Conservation (phyloP, 2,797 vertebrate species). For the Platyrinchus mystaceus region DNA sequence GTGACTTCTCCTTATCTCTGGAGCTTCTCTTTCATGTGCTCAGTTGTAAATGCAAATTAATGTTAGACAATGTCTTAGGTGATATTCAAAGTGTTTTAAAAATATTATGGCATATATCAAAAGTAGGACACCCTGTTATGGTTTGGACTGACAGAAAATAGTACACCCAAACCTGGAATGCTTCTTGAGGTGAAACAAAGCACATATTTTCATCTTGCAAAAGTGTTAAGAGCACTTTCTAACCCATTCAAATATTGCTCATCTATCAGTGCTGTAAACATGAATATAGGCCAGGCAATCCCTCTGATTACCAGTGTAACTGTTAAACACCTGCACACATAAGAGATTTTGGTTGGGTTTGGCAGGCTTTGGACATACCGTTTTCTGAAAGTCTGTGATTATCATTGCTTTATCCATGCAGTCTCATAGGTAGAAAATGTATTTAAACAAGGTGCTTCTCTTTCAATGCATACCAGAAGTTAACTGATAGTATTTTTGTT, state of each 20-base stretch:
- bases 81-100: not conserved
- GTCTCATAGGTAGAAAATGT: not conserved
- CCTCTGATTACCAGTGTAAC: not conserved
- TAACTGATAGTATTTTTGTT: not conserved
- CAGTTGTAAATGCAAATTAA: not conserved
- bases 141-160: not conserved
- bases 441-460: not conserved
- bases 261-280: not conserved
- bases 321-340: not conserved
- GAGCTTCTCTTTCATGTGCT: not conserved
- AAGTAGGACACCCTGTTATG: not conserved
- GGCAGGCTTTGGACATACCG: not conserved
- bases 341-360: not conserved
- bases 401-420: not conserved
- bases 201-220: not conserved
- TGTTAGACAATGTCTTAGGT: not conserved
- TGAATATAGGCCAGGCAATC: not conserved
- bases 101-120: not conserved
- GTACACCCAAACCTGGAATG: not conserved
- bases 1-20: not conserved
- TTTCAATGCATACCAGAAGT: not conserved
- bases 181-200: not conserved
- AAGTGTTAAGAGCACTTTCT: not conserved
- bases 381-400: not conserved
- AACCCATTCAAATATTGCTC: not conserved